Base-by-base conservation (phyloP, 2,888 invertebrate genomes). In the Mellilla xanthometata region DNA sequence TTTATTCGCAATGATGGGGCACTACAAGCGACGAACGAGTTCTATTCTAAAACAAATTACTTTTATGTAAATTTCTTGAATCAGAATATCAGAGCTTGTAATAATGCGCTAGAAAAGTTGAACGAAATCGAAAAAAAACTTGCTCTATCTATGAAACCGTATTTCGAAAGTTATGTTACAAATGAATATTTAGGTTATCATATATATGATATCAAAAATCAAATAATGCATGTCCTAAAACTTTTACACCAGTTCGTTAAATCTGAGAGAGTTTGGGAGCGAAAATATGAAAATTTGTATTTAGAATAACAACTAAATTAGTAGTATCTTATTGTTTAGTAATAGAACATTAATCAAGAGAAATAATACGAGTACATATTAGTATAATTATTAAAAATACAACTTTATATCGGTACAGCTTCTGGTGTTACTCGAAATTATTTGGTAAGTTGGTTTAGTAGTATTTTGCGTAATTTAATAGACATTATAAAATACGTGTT, bases 1-100 rank as follows among this genome's bases (percentile, higher is more conserved):
- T 47, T 49, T 8, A 49, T 71, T 7, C 45, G 52, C 22, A 44
- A 45, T 22, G 35, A 56, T 4, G 5, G 35, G 7, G 22, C 12
- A 10, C 38, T 36, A 12, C 3, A 56, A 2, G 30, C 35, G 3
- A 35, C 54, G 10, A 2, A 68, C 1, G 68, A 68, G 45, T 75
- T 59, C 47, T 68, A 76, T 48, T 52, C 55, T 0, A 58, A 60
- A 28, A 45, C 56, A 2, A 56, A 61, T 9, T 56, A 58, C 42
- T 39, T 68, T 0, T 66, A 72, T 34, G 49, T 58, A 40, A 61
- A 63, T 24, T 38, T 30, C 4, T 13, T 49, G n/a, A 32, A 7
- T 7, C 2, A 27, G 3, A 2, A 52, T 4, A 28, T 52, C 2
- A 10, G 31, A 3, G 46, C 23, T 38, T 47, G 42, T 28, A 40